Percentiles rank a stretch among this genome's conserved stretches.
phyloP scores from a whole-genome alignment of 2,888 invertebrate genomes.

The Stenurella melanura region DNA sequence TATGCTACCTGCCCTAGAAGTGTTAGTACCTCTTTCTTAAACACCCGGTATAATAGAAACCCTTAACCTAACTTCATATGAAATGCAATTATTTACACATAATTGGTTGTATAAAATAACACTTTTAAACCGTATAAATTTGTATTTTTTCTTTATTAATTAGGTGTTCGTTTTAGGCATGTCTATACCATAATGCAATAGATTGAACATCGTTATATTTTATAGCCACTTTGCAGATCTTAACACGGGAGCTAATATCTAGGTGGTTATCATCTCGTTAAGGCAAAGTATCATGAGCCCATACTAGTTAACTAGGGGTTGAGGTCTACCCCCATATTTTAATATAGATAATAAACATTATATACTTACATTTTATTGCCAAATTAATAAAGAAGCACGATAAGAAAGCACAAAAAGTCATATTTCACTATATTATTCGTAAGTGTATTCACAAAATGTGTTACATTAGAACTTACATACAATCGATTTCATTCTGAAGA shows the following conservation, averaged over 20 bases:
- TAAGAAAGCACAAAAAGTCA: no score
- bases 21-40: no score
- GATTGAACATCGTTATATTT: conserved; percentile 7
- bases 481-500: no score
- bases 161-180: not conserved
- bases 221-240: not conserved
- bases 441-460: no score
- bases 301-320: not conserved
- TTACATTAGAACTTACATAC: no score
- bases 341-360: not conserved
- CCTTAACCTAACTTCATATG: no score
- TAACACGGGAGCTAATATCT: not conserved
- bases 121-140: not conserved
- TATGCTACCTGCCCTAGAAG: no score
- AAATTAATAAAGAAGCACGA: no score
- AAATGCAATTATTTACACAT: no score
- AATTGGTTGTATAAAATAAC: no score
- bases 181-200: not conserved
- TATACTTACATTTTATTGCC: not conserved
- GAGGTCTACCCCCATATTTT: not conserved
- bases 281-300: not conserved
- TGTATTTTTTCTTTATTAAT: not conserved
- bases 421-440: no score
- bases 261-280: not conserved
- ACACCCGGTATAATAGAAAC: no score